Evolutionary conservation across 2,888 invertebrate genomes (phyloP).

Genomic region (Dolichopus griseipennis): DNA sequence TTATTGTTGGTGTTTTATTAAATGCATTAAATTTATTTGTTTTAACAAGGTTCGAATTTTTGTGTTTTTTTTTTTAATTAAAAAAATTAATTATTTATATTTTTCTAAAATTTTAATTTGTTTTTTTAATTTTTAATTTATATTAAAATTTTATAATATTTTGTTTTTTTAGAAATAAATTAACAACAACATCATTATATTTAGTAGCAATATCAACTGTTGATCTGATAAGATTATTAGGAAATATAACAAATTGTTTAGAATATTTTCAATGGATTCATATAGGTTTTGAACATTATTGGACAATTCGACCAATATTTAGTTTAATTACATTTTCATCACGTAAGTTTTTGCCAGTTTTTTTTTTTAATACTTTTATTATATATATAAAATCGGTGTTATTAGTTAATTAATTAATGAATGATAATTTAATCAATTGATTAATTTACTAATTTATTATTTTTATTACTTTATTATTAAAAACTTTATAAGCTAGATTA

Average conservation of each 20-base stretch:
- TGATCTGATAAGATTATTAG: neutral
- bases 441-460: too few relatives aligned
- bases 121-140: too few relatives aligned
- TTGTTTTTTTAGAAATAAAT: neutral
- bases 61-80: neutral
- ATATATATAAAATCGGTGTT: too few relatives aligned
- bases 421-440: too few relatives aligned
- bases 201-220: neutral
- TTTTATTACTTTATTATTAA: too few relatives aligned
- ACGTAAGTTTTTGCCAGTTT: neutral
- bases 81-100: too few relatives aligned
- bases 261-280: neutral
- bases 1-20: neutral
- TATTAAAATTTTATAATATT: neutral
- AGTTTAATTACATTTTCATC: neutral
- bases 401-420: too few relatives aligned
- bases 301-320: neutral
- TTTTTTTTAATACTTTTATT: neutral
- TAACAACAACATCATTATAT: neutral
- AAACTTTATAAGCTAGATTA: too few relatives aligned
- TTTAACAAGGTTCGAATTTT: conserved; percentile 2
- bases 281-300: neutral
- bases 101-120: too few relatives aligned
- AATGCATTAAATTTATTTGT: neutral
- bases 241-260: neutral